A percentile compares a stretch with the other conserved stretches of the same genome.
These are phyloP conservation scores for Orius insidiosus DNA, from an alignment of 1,140 invertebrate genomes.

Conservation along the genomic window DNA sequence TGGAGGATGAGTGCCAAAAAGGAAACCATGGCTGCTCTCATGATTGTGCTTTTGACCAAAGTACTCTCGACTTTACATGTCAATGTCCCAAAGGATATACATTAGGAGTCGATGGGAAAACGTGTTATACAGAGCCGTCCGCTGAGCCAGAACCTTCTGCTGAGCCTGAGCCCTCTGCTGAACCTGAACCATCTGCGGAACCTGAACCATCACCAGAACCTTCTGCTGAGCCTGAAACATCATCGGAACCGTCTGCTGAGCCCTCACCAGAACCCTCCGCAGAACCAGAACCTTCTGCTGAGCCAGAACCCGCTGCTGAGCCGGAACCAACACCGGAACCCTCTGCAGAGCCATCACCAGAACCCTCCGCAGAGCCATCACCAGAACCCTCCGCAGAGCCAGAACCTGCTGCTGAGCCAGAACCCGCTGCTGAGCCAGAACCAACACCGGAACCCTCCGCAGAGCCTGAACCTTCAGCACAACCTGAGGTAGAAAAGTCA, in stretches of 20 bases:
- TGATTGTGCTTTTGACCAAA: constrained; percentile 52
- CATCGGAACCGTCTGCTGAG: constrained; percentile 20
- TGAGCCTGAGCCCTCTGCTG: constrained; percentile 21
- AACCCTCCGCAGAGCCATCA: constrained; percentile 10
- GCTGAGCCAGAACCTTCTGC: constrained; percentile 21
- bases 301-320: constrained; percentile 3
- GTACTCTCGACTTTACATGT: constrained; percentile 43
- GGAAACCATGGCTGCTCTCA: constrained; percentile 58
- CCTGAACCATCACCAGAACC: constrained; percentile 19
- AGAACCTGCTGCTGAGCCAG: constrained; percentile 20
- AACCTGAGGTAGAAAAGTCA: too few relatives aligned
- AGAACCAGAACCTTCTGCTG: constrained; percentile 14
- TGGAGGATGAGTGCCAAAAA: constrained; percentile 55
- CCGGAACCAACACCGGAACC: constrained; percentile 5
- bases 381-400: constrained; percentile 15
- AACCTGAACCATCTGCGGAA: constrained; percentile 23
- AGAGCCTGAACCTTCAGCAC: constrained; percentile 20
- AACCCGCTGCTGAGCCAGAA: constrained; percentile 23
- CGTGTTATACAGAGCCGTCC: constrained; percentile 23
- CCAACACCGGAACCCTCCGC: constrained; percentile 22
- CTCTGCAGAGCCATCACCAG: constrained; percentile 3
- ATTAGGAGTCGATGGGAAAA: constrained; percentile 30
- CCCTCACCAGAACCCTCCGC: constrained; percentile 20
- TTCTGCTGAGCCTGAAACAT: constrained; percentile 22
- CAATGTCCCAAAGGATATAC: constrained; percentile 40